Percentiles rank a stretch among this genome's conserved stretches.
Conservation (phyloP, 2,113 vertebrate genomes). For the Brachyistius frenatus region DNA sequence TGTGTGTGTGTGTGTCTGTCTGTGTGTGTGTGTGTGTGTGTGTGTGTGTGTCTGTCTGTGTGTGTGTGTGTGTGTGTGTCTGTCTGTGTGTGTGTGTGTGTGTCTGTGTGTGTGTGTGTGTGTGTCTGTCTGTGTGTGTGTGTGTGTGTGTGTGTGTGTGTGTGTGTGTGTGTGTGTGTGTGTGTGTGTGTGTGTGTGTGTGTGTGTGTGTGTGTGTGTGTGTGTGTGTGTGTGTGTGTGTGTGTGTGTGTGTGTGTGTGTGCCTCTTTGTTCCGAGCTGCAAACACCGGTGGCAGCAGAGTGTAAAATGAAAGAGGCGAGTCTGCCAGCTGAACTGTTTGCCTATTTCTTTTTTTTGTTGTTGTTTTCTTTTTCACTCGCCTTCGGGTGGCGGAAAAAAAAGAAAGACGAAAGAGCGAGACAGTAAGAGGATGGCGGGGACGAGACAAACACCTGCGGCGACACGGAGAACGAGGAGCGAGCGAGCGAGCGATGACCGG, state of each 20-base stretch:
- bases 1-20: neutral
- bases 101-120: too few relatives aligned
- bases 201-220: slow-evolving; percentile 4
- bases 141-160: too few relatives aligned
- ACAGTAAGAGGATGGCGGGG: slow-evolving; percentile 23
- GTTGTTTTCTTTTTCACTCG: slow-evolving; percentile 8
- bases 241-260: neutral
- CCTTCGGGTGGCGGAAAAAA: neutral
- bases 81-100: too few relatives aligned
- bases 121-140: too few relatives aligned
- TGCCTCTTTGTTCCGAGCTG: slow-evolving; percentile 35
- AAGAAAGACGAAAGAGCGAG: neutral
- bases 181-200: slow-evolving; percentile 11
- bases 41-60: too few relatives aligned
- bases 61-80: too few relatives aligned
- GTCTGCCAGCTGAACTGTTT: slow-evolving; percentile 31
- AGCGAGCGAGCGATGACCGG: neutral
- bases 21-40: slow-evolving; percentile 33
- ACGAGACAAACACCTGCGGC: slow-evolving; percentile 34
- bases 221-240: neutral
- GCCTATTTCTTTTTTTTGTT: neutral
- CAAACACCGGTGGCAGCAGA: slow-evolving; percentile 33
- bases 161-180: too few relatives aligned
- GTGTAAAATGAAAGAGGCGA: slow-evolving; percentile 30
- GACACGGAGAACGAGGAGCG: neutral